Evolutionary conservation across 2,888 invertebrate genomes (phyloP), one percentile per base, ranked within the genome.

Genomic region (Drosophila anomalata): DNA sequence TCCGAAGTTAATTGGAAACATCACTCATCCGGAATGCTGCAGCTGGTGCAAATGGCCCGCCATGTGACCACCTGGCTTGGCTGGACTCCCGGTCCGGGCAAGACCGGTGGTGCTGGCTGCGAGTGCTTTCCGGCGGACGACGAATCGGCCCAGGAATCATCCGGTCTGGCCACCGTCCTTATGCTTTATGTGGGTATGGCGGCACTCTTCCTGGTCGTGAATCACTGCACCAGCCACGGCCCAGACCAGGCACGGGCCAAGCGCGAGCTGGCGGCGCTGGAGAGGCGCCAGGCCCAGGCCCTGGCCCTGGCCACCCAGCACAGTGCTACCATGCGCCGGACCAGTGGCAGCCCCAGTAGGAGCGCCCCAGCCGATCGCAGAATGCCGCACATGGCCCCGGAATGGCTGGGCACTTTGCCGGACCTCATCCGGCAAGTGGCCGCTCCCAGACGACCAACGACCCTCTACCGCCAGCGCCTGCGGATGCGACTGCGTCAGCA

Each of bases 161-260:
- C 86, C 8, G 79, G 73, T 22, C 12, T 66, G 1, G 33, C 29
- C 6, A 76, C 69, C 3, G 42, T 68, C 0, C 22, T 76, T 26
- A 33, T 62, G 0, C 54, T 83, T 22, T 65, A 57, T 9, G 33
- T 62, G 20, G 29, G 46, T 2, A 54, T 87, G 26, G 47, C 14
- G 7, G 48, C 42, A 0, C 12, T 81, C 12, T 66, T 69, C 9
- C 33, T 65, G 3, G 58, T 31, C 7, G 50, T 51, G 5, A 57
- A 63, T 12, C 6, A 47, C 6, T 24, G 56, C 5, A 59, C 59
- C 22, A 63, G 58, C 12, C 59, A 48, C 0, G 7, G 50, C 31
- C 24, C 46, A 2, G 46, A 46, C 12, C 3, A 20, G n/a, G 3
- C 24, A 0, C 20, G 14, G 6, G 7, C 17, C 8, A 48, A 51